Base-by-base conservation (phyloP, 2,113 vertebrate species). In the Oryzias curvinotus region DNA sequence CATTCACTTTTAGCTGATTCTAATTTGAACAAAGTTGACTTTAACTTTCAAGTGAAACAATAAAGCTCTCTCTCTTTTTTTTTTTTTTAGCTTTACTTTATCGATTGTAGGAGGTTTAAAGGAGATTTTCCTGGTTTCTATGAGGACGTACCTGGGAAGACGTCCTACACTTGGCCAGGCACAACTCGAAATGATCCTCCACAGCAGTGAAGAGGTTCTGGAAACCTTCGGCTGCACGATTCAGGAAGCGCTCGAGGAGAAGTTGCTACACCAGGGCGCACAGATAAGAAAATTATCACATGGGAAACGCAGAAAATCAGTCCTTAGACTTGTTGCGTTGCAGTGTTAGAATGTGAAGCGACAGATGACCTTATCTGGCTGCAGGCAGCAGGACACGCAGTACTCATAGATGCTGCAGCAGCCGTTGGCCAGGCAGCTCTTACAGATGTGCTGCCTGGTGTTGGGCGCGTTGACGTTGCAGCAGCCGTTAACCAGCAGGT, bases 131-230 rank as follows among this genome's bases (percentile, higher is more conserved):
- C 48, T n/a, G 1, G 4, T 28, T 12, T 0, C 6, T 7, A n/a
- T 62, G 1, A 3, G 18, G n/a, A 60, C 90, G 53, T 78, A 98
- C 97, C 93, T 98, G 96, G 36, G 97, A 99, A 1, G 97, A 99
- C 18, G 97, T 99, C 57, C 97, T 90, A 69, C 97, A 99, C 78
- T 98, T 99, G 0, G 97, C 96, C 87, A 99, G 88, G 66, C 97
- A 99, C 47, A 99, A 76, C 75, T 99, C 96, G 56, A 99, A 99
- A 81, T 97, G 96, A 88, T 99, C 97, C 83, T 96, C 95, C 1
- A 99, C 96, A 0, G 96, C 96, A 48, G 94, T 94, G 90, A 99
- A 99, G 53, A 99, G 96, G 77, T 99, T 99, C 83, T 95, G 96
- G 83, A 99, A 98, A 6, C 96, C 95, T 21, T 94, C 86, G 0